These are phyloP conservation scores for Muscicapa adusta DNA, from an alignment of 2,113 vertebrate genomes.

Conservation along the genomic window DNA sequence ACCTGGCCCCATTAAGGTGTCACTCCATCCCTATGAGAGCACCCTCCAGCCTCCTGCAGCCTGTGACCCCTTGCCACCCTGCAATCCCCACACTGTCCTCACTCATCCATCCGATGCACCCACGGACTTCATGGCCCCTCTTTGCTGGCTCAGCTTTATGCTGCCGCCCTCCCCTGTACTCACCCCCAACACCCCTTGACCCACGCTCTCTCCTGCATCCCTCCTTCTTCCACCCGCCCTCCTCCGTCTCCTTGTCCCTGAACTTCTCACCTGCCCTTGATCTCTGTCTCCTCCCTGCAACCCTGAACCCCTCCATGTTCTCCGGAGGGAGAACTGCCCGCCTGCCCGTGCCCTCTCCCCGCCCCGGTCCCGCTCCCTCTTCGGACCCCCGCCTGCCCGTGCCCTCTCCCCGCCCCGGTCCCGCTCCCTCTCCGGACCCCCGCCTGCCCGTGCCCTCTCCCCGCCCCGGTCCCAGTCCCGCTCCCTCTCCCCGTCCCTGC, in stretches of 20 bases:
- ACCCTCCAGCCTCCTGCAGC: neutral
- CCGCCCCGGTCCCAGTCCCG: neutral
- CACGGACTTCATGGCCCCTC: fast-evolving
- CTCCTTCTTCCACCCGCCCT: neutral
- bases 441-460: too few species aligned
- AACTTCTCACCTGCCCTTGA: neutral
- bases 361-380: neutral
- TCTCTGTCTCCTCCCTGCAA: neutral
- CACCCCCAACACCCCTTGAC: neutral
- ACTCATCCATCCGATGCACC: too few species aligned
- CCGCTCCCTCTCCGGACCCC: too few species aligned
- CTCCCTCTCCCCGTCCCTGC: neutral
- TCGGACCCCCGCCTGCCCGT: too few species aligned
- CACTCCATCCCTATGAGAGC: neutral
- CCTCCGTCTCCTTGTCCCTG: neutral
- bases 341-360: neutral
- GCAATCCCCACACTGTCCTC: too few species aligned
- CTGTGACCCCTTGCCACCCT: too few species aligned
- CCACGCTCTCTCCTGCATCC: too few species aligned
- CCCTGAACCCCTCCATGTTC: too few species aligned
- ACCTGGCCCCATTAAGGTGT: neutral
- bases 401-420: too few species aligned
- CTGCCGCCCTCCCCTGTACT: too few species aligned
- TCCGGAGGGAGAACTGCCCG: too few species aligned
- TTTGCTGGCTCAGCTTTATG: neutral